Conservation (phyloP, 2,113 vertebrate species). For the Cephalophus harveyi region DNA sequence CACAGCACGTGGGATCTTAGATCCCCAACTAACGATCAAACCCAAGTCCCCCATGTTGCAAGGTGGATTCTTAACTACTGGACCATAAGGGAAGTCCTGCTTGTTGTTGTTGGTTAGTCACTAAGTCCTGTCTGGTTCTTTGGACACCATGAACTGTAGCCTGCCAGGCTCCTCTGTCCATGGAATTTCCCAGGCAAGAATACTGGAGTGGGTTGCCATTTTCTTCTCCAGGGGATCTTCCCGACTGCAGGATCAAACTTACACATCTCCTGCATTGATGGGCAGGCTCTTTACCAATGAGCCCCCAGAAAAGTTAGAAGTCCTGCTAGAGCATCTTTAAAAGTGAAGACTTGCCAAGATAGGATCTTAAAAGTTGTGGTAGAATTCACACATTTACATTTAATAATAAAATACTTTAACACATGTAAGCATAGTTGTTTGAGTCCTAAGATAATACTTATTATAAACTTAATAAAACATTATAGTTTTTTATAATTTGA, state of each 20-base stretch:
- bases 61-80: neutral
- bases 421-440: neutral
- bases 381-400: neutral
- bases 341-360: neutral
- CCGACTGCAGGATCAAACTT: neutral
- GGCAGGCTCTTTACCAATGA: neutral
- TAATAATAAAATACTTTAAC: neutral
- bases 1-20: neutral
- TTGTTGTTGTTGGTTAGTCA: neutral
- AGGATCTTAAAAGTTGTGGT: neutral
- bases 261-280: neutral
- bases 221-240: neutral
- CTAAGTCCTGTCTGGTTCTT: neutral
- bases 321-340: neutral
- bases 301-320: fast-evolving
- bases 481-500: neutral
- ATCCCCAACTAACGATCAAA: neutral
- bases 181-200: neutral
- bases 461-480: neutral
- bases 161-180: neutral
- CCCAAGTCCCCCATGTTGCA: neutral
- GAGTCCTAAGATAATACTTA: neutral
- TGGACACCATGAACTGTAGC: neutral
- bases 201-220: neutral
- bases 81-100: neutral